Base-by-base conservation (phyloP, 2,113 vertebrate genomes). In the Microtus oregoni region DNA sequence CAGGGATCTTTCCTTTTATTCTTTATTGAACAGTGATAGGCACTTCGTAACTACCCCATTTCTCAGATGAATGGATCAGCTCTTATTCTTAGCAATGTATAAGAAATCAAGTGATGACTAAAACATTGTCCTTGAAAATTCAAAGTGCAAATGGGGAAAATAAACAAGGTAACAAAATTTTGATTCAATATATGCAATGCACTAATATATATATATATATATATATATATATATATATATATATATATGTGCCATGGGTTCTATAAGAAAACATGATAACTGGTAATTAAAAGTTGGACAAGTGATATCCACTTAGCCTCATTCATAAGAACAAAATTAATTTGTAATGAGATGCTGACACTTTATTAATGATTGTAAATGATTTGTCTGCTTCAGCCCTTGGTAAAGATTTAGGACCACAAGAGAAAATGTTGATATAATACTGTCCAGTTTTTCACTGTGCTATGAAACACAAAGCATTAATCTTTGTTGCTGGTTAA, bases 91-190 rank as follows among this genome's bases (percentile, higher is more conserved):
- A 90, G 4, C 50, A 19, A 35, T 67, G 41, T 41, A 61, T 38
- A 92, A 38, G 47, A 95, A 30, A 93, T 79, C 38, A 5, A 88
- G 12, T 85, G 91, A 92, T 47, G 15, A 92, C 77, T 20, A 90
- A 93, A 65, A 85, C 10, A 41, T 65, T 3, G 22, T n/a, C n/a
- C 20, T 97, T 86, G 32, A 17, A 86, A 79, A 4, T 35, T 89
- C 26, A 93, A 68, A 68, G 24, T 72, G 7, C 50, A 82, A 92
- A 68, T 86, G 73, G 26, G 7, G 55, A 77, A 95, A 96, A 82
- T 89, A 89, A 58, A 91, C 65, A 97, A 81, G 24, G 65, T 89
- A 94, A 82, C 26, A 75, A n/a, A 89, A 93, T 76, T 83, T 95
- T 73, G 82, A 47, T 92, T 70, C 61, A 93, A 3, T 94, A 35